Conservation (phyloP, 2,113 vertebrate species). For the Corythornis madagascariensis region DNA sequence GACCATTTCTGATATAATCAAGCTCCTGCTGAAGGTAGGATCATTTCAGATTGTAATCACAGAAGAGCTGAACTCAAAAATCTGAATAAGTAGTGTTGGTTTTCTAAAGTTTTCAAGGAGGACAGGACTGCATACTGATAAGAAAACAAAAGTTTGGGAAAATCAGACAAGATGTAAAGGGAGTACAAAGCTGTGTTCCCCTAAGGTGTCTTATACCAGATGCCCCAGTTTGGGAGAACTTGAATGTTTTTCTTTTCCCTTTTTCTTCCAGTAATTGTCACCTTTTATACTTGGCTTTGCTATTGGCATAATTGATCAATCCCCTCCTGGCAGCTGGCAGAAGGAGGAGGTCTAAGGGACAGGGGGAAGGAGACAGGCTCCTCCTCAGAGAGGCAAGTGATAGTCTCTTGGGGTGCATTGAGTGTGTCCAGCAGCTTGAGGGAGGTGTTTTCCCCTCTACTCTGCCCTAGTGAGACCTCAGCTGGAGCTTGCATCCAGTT, state of each 20-base stretch:
- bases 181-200: not conserved
- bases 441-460: too few relatives aligned
- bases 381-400: too few relatives aligned
- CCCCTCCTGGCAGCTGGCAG: too few relatives aligned
- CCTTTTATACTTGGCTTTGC: not conserved
- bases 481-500: too few relatives aligned
- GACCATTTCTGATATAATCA: not conserved
- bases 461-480: too few relatives aligned
- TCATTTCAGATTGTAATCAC: not conserved
- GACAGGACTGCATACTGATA: not conserved
- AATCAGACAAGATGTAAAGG: not conserved
- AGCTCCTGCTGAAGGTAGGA: not conserved
- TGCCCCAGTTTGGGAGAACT: accelerated
- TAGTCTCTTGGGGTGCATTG: too few relatives aligned
- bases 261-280: not conserved
- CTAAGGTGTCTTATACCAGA: not conserved
- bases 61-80: not conserved
- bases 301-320: not conserved
- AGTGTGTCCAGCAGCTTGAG: too few relatives aligned
- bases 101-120: not conserved
- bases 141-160: not conserved
- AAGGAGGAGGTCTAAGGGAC: too few relatives aligned
- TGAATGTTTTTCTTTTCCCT: not conserved
- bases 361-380: too few relatives aligned
- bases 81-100: not conserved